Base-by-base conservation (phyloP, 2,888 invertebrate species). In the Iselma pallidipennis region DNA sequence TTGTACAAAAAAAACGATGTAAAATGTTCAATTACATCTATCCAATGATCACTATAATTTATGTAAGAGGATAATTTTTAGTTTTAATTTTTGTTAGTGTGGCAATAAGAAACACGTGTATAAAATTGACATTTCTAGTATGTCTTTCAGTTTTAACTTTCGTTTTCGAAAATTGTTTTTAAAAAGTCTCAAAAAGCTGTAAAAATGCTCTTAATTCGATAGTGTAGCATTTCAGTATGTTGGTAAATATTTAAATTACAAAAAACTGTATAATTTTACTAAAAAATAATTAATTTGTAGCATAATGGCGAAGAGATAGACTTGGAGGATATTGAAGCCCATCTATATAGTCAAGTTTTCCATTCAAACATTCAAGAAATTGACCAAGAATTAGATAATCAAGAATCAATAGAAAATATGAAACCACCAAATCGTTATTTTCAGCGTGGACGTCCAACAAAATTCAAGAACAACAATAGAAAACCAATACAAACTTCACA, bases 301-400 rank as follows among this genome's bases (percentile, higher is more conserved):
- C 19, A 67, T 65, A 42, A 61, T 51, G 66, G 62, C 16, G 62
- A 56, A 1, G 56, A 66, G 10, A 21, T 73, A 49, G 78, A 80
- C 65, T 66, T 78, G 57, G 76, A 78, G 62, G 79, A 80, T 23
- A 48, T 80, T 19, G 80, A 80, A 71, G 68, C 76, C 5, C 72
- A 72, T 31, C 69, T 80, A 21, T 80, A 80, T 65, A 76, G 79
- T 60, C 79, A 80, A 71, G 71, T 80, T 14, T 74, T 75, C 65
- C 78, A 80, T 70, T 64, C 66, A 28, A 71, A 49, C 29, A 57
- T 51, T 26, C 64, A 66, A 53, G 67, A 67, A 57, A 49, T 29
- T 49, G 33, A 65, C 23, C 57, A 54, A 50, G 57, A 52, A 21
- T 7, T 48, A 56, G 21, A 42, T 23, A 29, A 25, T 21, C 9